Base-by-base conservation (phyloP, 2,888 invertebrate genomes). In the Macrosiphum euphorbiae region DNA sequence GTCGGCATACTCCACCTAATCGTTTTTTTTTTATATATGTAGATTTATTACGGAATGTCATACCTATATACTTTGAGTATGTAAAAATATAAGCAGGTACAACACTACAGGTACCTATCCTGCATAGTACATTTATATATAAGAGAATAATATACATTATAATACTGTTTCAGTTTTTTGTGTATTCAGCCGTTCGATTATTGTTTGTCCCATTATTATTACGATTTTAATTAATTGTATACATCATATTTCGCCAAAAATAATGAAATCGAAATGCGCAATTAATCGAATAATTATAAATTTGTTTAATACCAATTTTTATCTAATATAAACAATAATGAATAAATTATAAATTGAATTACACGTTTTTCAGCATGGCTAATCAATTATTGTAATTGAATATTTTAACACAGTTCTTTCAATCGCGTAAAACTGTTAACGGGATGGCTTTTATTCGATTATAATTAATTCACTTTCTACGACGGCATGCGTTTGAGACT, bases 361-460 rank as follows among this genome's bases (percentile, higher is more conserved):
- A 28, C 55, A 41, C 28, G 26, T 90, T 85, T 85, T 91, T 26
- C 52, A 85, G 44, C 8, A 44, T 41, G 28, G 20, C 20, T 35
- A 91, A 91, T 91, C 91, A 55, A 91, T 84, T 90, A 90, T 67
- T 90, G 35, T 78, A 84, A 91, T 91, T 61, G 41, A 52, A 91
- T 90, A 91, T 58, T 85, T 35, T 35, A 78, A 78, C 35, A 78
- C 28, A 55, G 55, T 91, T 86, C 10, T 44, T 44, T 44, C 11
- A n/a, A 47, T 58, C 20, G n/a, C n/a, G 44, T 41, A 50, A 52
- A 90, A 41, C 0, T 44, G 78, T 91, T 78, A 90, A 78, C 13
- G 52, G 78, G 78, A 90, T 52, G 52, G 52, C 52, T 52, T 78
- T 90, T 52, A 26, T 91, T 41, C 52, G 20, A 55, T 41, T 91